A percentile compares a stretch with the other conserved stretches of the same genome.
These are phyloP conservation scores for Equus quagga DNA, from an alignment of 2,113 vertebrate genomes.

Conservation along the genomic window DNA sequence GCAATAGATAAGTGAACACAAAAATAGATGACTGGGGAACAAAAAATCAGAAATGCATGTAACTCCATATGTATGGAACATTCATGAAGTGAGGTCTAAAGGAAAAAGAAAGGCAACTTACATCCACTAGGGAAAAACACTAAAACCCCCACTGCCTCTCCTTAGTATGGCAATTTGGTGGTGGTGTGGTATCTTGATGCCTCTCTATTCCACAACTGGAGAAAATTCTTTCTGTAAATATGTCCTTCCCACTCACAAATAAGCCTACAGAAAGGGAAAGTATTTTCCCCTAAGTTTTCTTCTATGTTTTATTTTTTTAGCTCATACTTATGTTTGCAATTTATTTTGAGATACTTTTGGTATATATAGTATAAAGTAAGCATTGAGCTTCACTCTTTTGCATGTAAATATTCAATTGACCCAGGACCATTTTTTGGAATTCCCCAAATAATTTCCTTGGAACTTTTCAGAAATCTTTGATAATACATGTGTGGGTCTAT, in stretches of 20 bases:
- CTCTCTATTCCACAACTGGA: background rate
- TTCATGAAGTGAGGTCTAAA: background rate
- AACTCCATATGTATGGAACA: background rate
- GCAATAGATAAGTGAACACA: background rate
- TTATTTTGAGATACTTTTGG: background rate
- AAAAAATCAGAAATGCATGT: background rate
- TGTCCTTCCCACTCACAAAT: background rate
- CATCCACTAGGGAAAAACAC: background rate
- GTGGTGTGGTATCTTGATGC: background rate
- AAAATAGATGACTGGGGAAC: background rate
- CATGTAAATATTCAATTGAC: background rate
- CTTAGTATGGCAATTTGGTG: background rate
- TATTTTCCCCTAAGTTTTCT: background rate
- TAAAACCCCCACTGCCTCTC: background rate
- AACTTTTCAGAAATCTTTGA: background rate
- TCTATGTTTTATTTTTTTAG: background rate
- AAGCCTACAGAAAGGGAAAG: background rate
- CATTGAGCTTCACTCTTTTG: background rate
- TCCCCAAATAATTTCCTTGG: background rate
- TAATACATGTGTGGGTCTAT: background rate
- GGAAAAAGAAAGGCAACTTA: background rate
- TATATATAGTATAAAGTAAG: background rate
- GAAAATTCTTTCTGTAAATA: background rate
- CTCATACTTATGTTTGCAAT: background rate
- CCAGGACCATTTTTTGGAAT: background rate